Evolutionary conservation across 2,888 invertebrate species (phyloP), one percentile per base, ranked within the genome.

Genomic region (Spodoptera exigua): DNA sequence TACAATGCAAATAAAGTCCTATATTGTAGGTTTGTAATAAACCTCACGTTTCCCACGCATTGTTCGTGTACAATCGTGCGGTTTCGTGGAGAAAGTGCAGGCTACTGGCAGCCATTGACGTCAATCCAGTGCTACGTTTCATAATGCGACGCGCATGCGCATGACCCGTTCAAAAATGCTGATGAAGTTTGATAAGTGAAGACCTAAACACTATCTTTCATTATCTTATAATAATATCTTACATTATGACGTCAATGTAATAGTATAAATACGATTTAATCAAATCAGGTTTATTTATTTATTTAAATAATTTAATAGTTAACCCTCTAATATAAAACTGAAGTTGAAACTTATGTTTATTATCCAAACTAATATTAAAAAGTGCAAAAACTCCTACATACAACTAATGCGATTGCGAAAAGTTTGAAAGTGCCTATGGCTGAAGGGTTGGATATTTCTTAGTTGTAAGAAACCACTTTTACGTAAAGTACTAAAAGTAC

Each of bases 1-100:
- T 35, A 40, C 17, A 44, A 32, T 58, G 18, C 48, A 41, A 14
- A 0, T 17, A 7, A n/a, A 36, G 18, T 32, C 14, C 48, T 10
- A 21, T 27, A 21, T 48, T 43, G 47, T 43, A 14, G 44, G 45
- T 46, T 52, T 64, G 49, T 46, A 52, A 56, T 58, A 53, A 66
- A 71, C 61, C 53, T 66, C 62, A 71, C 70, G 72, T 79, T 81
- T 83, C 84, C 74, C 82, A 82, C 83, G 80, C 74, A 27, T 53
- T 67, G 63, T 72, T 61, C 61, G 61, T 40, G 68, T 51, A 16
- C 12, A 27, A 35, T 54, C 55, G 58, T 70, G 63, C 60, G 57
- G 54, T 47, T 85, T 83, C 73, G 75, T 62, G 76, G 90, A 90
- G 92, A 92, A 92, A 91, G 92, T 85, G 82, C 82, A 71, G 70